A percentile compares a stretch with the other conserved stretches of the same genome.
These are phyloP conservation scores for Caenorhabditis becei DNA, from an alignment of 2,888 invertebrate species.

Conservation along the genomic window DNA sequence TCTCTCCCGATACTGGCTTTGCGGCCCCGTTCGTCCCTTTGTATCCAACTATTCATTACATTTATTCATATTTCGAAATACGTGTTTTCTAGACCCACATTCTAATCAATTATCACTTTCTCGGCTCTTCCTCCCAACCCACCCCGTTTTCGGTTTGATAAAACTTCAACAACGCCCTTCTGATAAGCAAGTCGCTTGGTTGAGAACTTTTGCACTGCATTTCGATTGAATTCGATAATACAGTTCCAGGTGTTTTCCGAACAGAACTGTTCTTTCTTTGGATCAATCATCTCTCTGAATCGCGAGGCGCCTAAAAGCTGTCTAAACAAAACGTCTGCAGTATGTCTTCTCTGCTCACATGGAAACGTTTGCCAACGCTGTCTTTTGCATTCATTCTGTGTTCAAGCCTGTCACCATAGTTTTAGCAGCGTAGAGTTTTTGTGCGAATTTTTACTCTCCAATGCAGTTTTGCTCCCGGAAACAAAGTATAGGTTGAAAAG, in stretches of 20 bases:
- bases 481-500: no score
- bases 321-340: slow-evolving; percentile 28
- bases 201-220: slow-evolving; percentile 6
- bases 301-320: slow-evolving; percentile 42
- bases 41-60: slow-evolving; percentile 33
- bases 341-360: slow-evolving; percentile 9
- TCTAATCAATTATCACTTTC: slow-evolving; percentile 16
- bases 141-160: slow-evolving; percentile 10
- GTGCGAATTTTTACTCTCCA: no score
- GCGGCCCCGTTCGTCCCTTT: slow-evolving; percentile 24
- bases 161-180: slow-evolving; percentile 22
- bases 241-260: background rate
- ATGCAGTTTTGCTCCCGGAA: no score
- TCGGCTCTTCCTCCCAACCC: background rate
- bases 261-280: background rate
- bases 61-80: slow-evolving; percentile 33
- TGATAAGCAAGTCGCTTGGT: slow-evolving; percentile 26
- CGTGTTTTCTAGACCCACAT: slow-evolving; percentile 9
- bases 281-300: background rate
- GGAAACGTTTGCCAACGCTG: slow-evolving; percentile 21
- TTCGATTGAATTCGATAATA: background rate
- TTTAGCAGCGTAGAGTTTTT: no score
- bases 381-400: slow-evolving; percentile 6
- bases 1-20: slow-evolving; percentile 52
- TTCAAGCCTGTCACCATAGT: background rate